These are phyloP conservation scores for Benitochromis conjunctus DNA, from an alignment of 2,113 vertebrate genomes.

Conservation along the genomic window DNA sequence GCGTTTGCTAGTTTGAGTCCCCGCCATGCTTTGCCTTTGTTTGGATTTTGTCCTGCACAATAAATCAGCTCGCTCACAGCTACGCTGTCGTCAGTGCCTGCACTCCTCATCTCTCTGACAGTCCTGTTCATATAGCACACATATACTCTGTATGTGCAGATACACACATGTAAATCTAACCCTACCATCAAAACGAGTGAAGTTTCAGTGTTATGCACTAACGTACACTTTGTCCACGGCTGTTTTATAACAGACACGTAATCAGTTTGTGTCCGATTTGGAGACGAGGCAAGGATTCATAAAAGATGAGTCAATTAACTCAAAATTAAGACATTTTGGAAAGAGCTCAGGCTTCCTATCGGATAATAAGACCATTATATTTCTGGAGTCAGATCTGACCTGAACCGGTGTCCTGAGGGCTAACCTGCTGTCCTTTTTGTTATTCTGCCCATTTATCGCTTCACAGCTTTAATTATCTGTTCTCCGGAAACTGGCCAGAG, in stretches of 20 bases:
- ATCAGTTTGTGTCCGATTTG: neutral
- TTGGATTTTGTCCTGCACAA: too few species aligned
- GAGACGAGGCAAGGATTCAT: neutral
- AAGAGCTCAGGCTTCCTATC: neutral
- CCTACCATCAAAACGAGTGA: neutral
- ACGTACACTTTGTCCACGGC: fast-evolving
- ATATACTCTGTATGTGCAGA: fast-evolving
- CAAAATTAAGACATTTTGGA: neutral
- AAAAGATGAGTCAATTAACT: neutral
- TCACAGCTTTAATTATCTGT: constrained; percentile 25
- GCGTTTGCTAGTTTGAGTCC: too few species aligned
- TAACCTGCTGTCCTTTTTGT: constrained; percentile 11
- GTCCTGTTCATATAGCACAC: too few species aligned
- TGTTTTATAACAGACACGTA: neutral
- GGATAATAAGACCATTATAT: constrained; percentile 15
- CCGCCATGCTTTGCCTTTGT: too few species aligned
- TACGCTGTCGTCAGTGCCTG: too few species aligned
- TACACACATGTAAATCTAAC: neutral
- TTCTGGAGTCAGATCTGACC: neutral
- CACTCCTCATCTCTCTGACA: too few species aligned
- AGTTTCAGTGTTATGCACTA: neutral
- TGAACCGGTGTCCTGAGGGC: neutral
- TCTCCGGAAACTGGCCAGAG: neutral
- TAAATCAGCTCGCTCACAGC: too few species aligned
- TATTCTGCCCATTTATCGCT: constrained; percentile 29